phyloP scores from a whole-genome alignment of 2,888 invertebrate genomes.

The Campoletis raptor region DNA sequence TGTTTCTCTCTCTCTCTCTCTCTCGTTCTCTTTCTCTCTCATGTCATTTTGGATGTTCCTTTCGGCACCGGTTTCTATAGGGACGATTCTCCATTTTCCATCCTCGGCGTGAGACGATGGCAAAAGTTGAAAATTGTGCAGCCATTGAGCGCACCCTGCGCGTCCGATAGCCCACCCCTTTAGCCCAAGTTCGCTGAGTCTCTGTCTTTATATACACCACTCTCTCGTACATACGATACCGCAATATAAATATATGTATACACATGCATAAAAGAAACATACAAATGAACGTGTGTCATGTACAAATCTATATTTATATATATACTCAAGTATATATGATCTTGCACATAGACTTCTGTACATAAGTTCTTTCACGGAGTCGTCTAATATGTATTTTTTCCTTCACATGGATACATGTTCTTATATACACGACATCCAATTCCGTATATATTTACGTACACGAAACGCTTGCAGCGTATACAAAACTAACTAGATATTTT shows the following conservation, averaged over 20 bases:
- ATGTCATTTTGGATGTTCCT: conserved; percentile 32
- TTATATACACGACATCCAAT: conserved; percentile 45
- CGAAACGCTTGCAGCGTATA: conserved; percentile 30
- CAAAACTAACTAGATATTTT: conserved; percentile 54
- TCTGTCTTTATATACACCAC: conserved; percentile 31
- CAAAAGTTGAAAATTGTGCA: conserved; percentile 81
- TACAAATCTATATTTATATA: conserved; percentile 31
- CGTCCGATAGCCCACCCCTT: conserved; percentile 75
- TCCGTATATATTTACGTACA: conserved; percentile 52
- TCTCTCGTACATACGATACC: conserved; percentile 24
- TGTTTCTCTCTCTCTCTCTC: conserved; percentile 66
- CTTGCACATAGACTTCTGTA: conserved; percentile 9
- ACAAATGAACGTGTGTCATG: not conserved
- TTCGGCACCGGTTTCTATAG: conserved; percentile 64
- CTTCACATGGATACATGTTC: not conserved
- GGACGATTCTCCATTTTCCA: conserved; percentile 79
- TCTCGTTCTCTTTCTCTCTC: conserved; percentile 29
- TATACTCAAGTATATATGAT: conserved; percentile 21
- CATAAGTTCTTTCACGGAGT: conserved; percentile 18
- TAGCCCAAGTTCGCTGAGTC: conserved; percentile 41
- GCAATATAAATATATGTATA: conserved; percentile 13
- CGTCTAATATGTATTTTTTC: conserved; percentile 13
- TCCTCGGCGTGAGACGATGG: conserved; percentile 78
- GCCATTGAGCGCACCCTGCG: conserved; percentile 80
- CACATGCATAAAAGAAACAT: not conserved